Conservation (phyloP, 1,140 invertebrate species). For the Argopecten irradians region DNA sequence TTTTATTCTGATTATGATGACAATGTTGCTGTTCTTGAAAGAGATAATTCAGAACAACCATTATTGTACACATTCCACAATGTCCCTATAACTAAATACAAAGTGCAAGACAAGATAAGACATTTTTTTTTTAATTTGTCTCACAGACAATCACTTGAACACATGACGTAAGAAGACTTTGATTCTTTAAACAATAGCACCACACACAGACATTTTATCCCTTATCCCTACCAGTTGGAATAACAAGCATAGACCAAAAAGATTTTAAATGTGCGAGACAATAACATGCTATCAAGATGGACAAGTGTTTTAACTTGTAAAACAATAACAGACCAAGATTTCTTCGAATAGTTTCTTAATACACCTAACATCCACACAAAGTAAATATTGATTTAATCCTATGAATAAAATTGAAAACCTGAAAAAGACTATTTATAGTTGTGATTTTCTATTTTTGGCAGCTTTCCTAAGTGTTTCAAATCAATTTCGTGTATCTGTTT, state of each 20-base stretch:
- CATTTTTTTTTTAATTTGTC: not conserved
- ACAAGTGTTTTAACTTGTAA: too few species aligned
- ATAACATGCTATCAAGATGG: too few species aligned
- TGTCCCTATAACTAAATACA: not conserved
- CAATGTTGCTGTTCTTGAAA: not conserved
- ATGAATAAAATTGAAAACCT: not conserved
- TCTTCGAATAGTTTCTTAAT: not conserved
- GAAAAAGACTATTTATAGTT: not conserved
- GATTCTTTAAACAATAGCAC: not conserved
- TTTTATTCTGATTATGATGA: not conserved
- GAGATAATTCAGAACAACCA: not conserved
- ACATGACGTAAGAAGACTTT: too few species aligned
- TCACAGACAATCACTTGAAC: not conserved
- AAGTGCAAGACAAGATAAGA: not conserved
- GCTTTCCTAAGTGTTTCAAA: not conserved
- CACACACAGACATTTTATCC: not conserved
- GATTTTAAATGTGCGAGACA: not conserved
- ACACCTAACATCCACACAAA: not conserved
- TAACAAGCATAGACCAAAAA: not conserved
- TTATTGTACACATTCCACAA: not conserved
- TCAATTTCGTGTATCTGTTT: not conserved
- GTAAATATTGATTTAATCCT: not conserved
- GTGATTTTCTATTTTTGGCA: not conserved
- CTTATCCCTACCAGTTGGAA: not conserved
- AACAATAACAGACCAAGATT: not conserved